phyloP scores from a whole-genome alignment of 2,888 invertebrate species.

The Ochropleura plecta region DNA sequence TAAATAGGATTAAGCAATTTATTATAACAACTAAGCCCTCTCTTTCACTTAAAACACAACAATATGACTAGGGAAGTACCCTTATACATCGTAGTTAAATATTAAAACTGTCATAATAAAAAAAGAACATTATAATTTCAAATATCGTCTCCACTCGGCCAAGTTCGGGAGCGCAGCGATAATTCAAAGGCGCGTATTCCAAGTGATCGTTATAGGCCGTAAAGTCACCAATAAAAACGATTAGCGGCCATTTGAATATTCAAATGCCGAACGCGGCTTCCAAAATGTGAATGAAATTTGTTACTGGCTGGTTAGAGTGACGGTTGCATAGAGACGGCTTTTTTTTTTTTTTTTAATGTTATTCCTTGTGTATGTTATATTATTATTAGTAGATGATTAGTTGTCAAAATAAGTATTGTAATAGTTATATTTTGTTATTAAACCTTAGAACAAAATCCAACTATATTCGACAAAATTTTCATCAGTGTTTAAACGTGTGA shows the following conservation, averaged over 20 bases:
- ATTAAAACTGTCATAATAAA: conserved; percentile 49
- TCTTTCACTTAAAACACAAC: neutral
- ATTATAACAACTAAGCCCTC: neutral
- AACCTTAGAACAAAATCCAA: neutral
- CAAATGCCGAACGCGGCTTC: conserved; percentile 82
- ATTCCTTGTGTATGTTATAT: neutral
- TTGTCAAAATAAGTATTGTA: no score
- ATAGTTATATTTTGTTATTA: neutral
- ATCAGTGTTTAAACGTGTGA: neutral
- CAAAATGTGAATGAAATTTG: conserved; percentile 79
- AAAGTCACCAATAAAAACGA: conserved; percentile 89
- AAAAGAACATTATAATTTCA: conserved; percentile 54
- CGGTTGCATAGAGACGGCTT: conserved; percentile 52
- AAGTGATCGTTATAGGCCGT: conserved; percentile 86
- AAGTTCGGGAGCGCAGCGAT: conserved; percentile 71
- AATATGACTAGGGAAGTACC: neutral
- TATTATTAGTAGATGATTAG: no score
- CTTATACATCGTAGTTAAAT: conserved; percentile 5
- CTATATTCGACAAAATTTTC: no score
- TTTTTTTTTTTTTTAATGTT: neutral
- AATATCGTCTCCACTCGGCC: conserved; percentile 62
- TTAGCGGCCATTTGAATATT: conserved; percentile 87
- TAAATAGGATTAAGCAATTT: neutral
- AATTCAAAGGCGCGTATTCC: conserved; percentile 78
- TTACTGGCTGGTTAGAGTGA: conserved; percentile 49